phyloP scores from a whole-genome alignment of 2,797 vertebrate species.

The Sciurus carolinensis region DNA sequence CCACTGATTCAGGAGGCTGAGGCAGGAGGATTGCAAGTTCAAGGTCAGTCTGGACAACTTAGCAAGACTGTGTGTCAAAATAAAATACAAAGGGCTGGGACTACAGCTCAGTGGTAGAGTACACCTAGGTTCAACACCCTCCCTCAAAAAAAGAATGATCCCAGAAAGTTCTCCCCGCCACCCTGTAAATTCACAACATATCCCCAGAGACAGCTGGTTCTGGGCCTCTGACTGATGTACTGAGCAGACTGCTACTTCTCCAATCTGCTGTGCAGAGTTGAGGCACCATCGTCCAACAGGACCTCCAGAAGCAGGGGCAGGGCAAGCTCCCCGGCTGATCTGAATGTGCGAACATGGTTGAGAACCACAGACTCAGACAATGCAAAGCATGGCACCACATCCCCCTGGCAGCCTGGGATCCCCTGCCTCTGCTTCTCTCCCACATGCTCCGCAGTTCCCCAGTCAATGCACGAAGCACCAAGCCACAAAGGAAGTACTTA shows the following conservation, averaged over 20 bases:
- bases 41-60: too few relatives aligned
- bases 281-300: fast-evolving
- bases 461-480: neutral
- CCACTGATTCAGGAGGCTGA: neutral
- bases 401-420: neutral
- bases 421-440: neutral
- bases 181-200: neutral
- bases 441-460: neutral
- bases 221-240: neutral
- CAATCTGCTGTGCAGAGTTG: neutral
- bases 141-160: too few relatives aligned
- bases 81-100: too few relatives aligned
- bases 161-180: too few relatives aligned
- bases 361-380: too few relatives aligned
- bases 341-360: too few relatives aligned
- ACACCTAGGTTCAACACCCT: too few relatives aligned
- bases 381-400: neutral
- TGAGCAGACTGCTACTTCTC: neutral
- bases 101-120: too few relatives aligned
- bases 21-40: too few relatives aligned
- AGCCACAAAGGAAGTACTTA: constrained; percentile 76
- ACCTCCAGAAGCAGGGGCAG: fast-evolving
- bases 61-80: too few relatives aligned
- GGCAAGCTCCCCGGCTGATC: too few relatives aligned
- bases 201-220: neutral